These are phyloP conservation scores for Sitta carolinensis DNA, from an alignment of 2,797 vertebrate genomes.

Conservation along the genomic window DNA sequence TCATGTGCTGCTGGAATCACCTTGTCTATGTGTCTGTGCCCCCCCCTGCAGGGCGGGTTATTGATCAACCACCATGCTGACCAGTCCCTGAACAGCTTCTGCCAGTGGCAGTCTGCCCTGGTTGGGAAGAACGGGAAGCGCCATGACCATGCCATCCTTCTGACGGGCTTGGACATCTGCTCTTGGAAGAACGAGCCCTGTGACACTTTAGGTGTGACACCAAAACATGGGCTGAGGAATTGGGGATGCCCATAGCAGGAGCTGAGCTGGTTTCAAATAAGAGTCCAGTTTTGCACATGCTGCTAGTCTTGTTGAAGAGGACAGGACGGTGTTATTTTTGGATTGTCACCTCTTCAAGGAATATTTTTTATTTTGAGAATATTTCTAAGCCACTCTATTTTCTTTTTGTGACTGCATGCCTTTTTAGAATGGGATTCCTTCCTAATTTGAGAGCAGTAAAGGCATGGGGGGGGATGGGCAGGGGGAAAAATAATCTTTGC, in stretches of 20 bases:
- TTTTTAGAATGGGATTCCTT: neutral
- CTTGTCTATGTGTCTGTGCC: constrained; percentile 21
- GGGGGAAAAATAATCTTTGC: neutral
- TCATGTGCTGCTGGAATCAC: neutral
- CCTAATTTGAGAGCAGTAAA: neutral
- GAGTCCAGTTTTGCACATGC: neutral
- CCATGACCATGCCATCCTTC: constrained; percentile 94
- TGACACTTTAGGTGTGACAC: constrained; percentile 88
- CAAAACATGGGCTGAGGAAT: neutral
- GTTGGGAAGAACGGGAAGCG: constrained; percentile 91
- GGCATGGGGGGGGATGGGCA: fast-evolving
- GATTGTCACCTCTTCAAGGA: neutral
- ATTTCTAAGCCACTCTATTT: neutral
- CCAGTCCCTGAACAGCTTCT: constrained; percentile 97
- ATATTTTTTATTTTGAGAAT: neutral
- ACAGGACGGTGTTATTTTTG: neutral
- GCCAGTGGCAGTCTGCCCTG: constrained; percentile 96
- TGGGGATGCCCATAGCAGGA: neutral
- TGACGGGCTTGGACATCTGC: constrained; percentile 97
- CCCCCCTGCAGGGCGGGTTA: constrained; percentile 83
- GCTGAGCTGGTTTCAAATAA: neutral
- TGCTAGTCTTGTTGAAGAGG: neutral
- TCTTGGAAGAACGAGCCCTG: constrained; percentile 99
- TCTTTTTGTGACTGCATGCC: neutral
- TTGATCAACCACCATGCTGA: constrained; percentile 95